Conservation (phyloP, 2,888 invertebrate genomes). For the Leucozona laternaria region DNA sequence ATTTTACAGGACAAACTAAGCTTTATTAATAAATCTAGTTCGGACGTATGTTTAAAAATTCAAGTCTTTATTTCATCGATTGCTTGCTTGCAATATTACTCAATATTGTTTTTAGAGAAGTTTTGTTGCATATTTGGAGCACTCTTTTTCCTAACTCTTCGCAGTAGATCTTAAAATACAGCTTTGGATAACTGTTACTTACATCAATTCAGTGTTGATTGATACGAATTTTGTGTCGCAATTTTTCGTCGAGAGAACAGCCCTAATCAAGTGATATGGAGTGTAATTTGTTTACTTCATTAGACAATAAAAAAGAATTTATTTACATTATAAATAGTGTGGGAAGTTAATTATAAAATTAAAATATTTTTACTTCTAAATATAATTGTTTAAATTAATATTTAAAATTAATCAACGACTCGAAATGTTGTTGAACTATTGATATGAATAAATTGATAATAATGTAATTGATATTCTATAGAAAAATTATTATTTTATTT, state of each 20-base stretch:
- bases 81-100: too few species aligned
- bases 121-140: too few species aligned
- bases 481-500: conserved; percentile 36
- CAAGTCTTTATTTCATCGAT: too few species aligned
- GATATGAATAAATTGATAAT: conserved; percentile 21
- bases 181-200: too few species aligned
- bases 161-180: too few species aligned
- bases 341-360: conserved; percentile 49
- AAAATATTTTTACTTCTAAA: conserved; percentile 28
- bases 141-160: too few species aligned
- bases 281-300: neutral
- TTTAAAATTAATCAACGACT: neutral
- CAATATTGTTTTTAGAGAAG: too few species aligned
- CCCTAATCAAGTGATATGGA: neutral
- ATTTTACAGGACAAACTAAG: too few species aligned
- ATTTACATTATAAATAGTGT: conserved; percentile 35
- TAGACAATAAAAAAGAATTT: conserved; percentile 3
- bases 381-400: neutral
- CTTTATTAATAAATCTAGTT: too few species aligned
- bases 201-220: too few species aligned
- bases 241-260: neutral
- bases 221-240: too few species aligned
- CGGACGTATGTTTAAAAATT: too few species aligned
- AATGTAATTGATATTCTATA: conserved; percentile 33
- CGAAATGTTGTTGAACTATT: conserved; percentile 29